Evolutionary conservation across 2,888 invertebrate species (phyloP), one percentile per base, ranked within the genome.

Genomic region (Gastracanthus pulcherrimus): DNA sequence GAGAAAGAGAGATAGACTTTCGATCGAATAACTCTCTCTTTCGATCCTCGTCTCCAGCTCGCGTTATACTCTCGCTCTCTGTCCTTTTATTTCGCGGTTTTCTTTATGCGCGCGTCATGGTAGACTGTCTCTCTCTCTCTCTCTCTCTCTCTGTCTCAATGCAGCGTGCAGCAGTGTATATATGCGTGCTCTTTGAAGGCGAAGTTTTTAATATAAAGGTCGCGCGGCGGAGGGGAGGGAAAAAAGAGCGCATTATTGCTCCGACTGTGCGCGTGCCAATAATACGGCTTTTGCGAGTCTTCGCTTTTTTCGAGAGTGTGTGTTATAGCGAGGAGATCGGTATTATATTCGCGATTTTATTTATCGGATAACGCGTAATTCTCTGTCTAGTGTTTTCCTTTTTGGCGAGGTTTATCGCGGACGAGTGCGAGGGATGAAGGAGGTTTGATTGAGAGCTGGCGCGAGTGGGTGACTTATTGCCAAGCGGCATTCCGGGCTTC

Each of bases 21-120:
- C 79, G 80, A 80, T 82, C 72, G 82, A 79, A 58, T 58, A 58
- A 66, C 66, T 72, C 67, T 55, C 74, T 67, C 62, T 26, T 23
- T 55, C 38, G 77, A 3, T 41, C 34, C 60, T 62, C 23, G n/a
- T 67, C 23, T 76, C 16, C 9, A 13, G 16, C 16, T 9, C 55
- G 4, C n/a, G 5, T n/a, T 6, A n/a, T 55, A 55, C 55, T 55
- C 55, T 55, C 26, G 11, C 26, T 55, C 23, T 9, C 55, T 23
- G 11, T 26, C 19, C 48, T 34, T 48, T 62, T 26, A 36, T 55
- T 55, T 55, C 55, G 55, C 55, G 3, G n/a, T 34, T 66, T 41
- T 58, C 26, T 38, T 45, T 23, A 19, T 69, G 45, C n/a, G 26
- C 16, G 41, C 55, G 55, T 55, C 55, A 55, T 11, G 23, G 55